Conservation (phyloP, 2,888 invertebrate genomes). For the Orthonevra nobilis region DNA sequence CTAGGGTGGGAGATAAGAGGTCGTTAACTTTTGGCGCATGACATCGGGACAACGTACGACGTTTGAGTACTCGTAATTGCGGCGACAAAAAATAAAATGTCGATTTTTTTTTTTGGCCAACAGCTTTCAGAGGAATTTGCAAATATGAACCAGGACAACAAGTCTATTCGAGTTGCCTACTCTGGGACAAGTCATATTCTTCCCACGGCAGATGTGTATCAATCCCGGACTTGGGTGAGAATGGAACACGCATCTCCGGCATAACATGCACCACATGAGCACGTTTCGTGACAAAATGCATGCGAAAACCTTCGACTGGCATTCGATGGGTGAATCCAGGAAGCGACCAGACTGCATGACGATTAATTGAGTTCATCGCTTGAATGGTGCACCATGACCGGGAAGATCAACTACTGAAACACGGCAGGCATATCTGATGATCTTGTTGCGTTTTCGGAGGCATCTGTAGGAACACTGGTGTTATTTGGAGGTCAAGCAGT, state of each 20-base stretch:
- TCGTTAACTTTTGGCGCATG: conserved; percentile 61
- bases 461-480: conserved; percentile 29
- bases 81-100: conserved; percentile 49
- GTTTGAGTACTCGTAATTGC: conserved; percentile 61
- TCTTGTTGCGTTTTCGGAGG: conserved; percentile 60
- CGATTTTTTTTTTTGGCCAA: conserved; percentile 35
- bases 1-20: conserved; percentile 60
- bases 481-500: conserved; percentile 49
- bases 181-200: conserved; percentile 54
- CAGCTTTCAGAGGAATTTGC: conserved; percentile 56
- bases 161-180: not conserved
- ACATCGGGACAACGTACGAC: no score
- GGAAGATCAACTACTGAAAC: conserved; percentile 28
- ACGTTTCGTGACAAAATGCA: conserved; percentile 66
- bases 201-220: conserved; percentile 48
- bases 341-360: conserved; percentile 43
- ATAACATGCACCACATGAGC: conserved; percentile 65
- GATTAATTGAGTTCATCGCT: conserved; percentile 69
- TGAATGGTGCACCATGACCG: conserved; percentile 70
- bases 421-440: conserved; percentile 49
- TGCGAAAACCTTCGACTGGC: conserved; percentile 31
- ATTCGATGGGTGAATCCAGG: conserved; percentile 52
- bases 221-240: conserved; percentile 46
- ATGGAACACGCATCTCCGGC: conserved; percentile 53
- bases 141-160: conserved; percentile 4